Evolutionary conservation across 2,797 vertebrate species (phyloP), one percentile per base, ranked within the genome.

Genomic region (Enteromius mattozi): DNA sequence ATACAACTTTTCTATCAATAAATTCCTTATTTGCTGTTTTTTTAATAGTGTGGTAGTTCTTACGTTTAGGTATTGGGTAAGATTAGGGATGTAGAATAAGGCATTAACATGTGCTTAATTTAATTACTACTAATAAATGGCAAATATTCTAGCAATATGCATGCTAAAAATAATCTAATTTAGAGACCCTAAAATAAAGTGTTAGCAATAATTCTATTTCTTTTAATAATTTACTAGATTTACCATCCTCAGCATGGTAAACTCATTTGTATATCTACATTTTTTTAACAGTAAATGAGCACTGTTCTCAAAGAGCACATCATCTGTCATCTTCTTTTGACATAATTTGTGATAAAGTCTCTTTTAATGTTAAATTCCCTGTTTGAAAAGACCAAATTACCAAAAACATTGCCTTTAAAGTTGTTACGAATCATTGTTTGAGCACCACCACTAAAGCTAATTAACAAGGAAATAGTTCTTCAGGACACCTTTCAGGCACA

Each of bases 391-490:
- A 33, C 8, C 16, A 74, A 19, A 7, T 77, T 24, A 42, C 24
- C 61, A 63, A 63, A 24, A 16, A 59, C 6, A 42, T 17, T 42
- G 13, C 12, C 19, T 35, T 16, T 35, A 27, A 16, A 61, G 37
- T 40, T 30, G 45, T 40, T n/a, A 40, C 14, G 3, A 27, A 40
- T 42, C 54, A 78, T 3, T 27, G 56, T 42, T 78, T 16, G 4
- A 78, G 8, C 75, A 45, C n/a, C 16, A 19, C 24, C n/a, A 8
- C n/a, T 40, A 9, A 24, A 40, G 51, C 51, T 24, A 59, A 76
- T 56, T 76, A 76, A 40, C 21, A 37, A 76, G 33, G 5, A 59
- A 59, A 59, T 37, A 49, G 59, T 65, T 45, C 17, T 78, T 27
- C 9, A 2, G 10, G 59, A 51, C 30, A 78, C 21, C n/a, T 61